Conservation (phyloP, 2,797 vertebrate species). For the Leptodactylus fallax region DNA sequence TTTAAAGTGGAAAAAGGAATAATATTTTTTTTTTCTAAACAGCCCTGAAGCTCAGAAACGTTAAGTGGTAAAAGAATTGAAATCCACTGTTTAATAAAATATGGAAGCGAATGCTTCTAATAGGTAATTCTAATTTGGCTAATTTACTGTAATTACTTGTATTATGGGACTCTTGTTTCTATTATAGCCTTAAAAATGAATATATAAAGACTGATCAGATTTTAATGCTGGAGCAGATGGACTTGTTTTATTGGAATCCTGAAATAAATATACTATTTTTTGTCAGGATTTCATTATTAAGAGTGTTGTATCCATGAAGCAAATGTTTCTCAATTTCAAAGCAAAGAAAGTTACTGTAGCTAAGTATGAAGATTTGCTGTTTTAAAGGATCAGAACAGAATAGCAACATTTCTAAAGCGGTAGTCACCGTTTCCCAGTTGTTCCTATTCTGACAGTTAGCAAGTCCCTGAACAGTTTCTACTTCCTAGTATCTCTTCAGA, state of each 20-base stretch:
- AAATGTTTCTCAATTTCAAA: neutral
- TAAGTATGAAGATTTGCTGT: no score
- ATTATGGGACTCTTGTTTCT: constrained; percentile 25
- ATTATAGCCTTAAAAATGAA: constrained; percentile 21
- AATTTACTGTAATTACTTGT: constrained; percentile 44
- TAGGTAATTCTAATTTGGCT: constrained; percentile 46
- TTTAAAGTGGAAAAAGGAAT: constrained; percentile 15
- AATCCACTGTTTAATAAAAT: constrained; percentile 25
- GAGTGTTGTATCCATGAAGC: neutral
- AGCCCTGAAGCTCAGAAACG: constrained; percentile 4
- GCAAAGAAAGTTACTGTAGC: neutral
- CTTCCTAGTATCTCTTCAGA: no score
- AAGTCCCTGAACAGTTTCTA: no score
- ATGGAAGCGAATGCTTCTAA: constrained; percentile 36
- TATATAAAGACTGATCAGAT: constrained; percentile 21
- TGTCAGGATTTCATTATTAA: neutral
- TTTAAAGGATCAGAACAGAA: no score
- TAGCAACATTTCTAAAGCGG: no score
- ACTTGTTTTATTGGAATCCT: neutral
- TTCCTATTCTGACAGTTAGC: no score
- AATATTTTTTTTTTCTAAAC: constrained; percentile 11
- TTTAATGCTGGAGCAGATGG: constrained; percentile 35
- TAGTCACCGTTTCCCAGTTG: no score
- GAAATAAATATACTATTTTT: neutral
- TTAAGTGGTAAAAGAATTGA: constrained; percentile 29